Evolutionary conservation across 2,113 vertebrate species (phyloP), one percentile per base, ranked within the genome.

Genomic region (Aegypius monachus): DNA sequence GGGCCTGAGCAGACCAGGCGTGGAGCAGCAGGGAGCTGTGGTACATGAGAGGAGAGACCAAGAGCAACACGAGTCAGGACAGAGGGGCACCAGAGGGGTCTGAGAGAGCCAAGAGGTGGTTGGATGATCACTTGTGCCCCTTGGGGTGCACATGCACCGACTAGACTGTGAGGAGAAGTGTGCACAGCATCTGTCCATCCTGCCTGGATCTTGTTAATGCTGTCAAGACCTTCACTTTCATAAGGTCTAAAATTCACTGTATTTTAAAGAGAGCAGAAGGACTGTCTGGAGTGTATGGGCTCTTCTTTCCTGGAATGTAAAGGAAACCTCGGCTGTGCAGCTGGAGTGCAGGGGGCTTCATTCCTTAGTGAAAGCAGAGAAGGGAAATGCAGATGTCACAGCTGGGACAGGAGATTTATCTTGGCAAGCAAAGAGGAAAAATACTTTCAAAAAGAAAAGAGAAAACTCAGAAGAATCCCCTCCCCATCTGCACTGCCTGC

Each of bases 351-450:
- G 93, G 93, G 97, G 97, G 93, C 93, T 96, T 97, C 96, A 97
- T 97, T 98, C 97, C 93, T 97, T 92, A 96, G 71, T 96, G 94
- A 95, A 95, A 97, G 95, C 80, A 97, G 97, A 97, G 96, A 96
- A 96, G 93, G 96, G 96, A 97, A 98, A 97, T 98, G 97, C 96
- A 97, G 97, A 96, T 98, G 97, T 98, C 97, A 98, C 98, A 96
- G 97, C 97, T 95, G 96, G 95, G 96, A 97, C 88, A 95, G 91
- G 93, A 97, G 98, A 98, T 97, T 98, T 98, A 92, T 96, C 80
- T 98, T 98, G 98, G 98, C 98, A 98, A 53, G 86, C 77, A 83
- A 97, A 92, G 96, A 97, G 98, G 98, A 98, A 98, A 98, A 98
- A 98, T 94, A 91, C 88, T 97, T 96, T 97, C 94, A 98, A 97